phyloP scores from a whole-genome alignment of 1,140 invertebrate species.

The Drosophila punjabiensis region DNA sequence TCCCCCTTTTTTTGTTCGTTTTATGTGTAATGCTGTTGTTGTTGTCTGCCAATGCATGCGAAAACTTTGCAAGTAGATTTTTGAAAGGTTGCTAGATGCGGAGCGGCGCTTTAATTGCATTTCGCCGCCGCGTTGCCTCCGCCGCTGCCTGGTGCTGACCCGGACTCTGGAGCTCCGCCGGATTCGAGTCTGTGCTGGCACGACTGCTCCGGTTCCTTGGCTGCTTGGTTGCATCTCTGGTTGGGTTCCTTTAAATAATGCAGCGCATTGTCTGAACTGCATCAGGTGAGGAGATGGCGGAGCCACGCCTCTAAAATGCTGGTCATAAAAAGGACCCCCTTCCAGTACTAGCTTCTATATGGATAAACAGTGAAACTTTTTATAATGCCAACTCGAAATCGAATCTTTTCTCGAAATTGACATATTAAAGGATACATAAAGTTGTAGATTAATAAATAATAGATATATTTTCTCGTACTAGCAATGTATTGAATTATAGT shows the following conservation, averaged over 20 bases:
- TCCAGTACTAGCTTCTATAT: not conserved
- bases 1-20: constrained; percentile 9
- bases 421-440: not conserved
- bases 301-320: constrained; percentile 45
- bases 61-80: constrained; percentile 77
- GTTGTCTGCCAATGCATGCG: constrained; percentile 73
- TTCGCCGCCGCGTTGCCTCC: constrained; percentile 56
- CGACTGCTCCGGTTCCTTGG: not conserved
- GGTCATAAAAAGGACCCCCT: constrained; percentile 40
- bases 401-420: no score
- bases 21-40: constrained; percentile 27
- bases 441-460: no score
- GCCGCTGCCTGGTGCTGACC: constrained; percentile 20
- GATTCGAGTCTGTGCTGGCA: not conserved
- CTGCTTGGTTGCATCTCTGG: not conserved
- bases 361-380: constrained; percentile 6
- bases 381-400: no score
- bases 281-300: constrained; percentile 22
- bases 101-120: constrained; percentile 78
- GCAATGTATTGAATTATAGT: no score
- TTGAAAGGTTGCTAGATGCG: constrained; percentile 66
- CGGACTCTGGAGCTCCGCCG: not conserved
- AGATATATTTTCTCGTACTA: not conserved
- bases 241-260: constrained; percentile 71
- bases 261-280: constrained; percentile 70